Evolutionary conservation across 2,888 invertebrate species (phyloP).

Genomic region (Ectemnius lituratus): DNA sequence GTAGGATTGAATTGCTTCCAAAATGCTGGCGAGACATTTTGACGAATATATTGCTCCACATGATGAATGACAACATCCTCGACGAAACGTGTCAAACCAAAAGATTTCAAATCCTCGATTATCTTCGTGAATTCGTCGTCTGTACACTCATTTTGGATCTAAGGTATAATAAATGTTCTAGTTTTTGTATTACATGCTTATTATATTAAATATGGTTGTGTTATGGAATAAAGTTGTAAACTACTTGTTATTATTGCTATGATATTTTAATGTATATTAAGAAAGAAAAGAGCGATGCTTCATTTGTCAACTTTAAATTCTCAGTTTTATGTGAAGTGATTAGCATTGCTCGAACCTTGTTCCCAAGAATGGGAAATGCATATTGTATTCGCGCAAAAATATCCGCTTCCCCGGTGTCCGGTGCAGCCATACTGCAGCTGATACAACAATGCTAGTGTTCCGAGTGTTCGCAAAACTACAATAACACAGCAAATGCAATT

Average conservation of each 20-base stretch:
- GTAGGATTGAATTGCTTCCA: constrained; percentile 83
- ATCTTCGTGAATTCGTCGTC: constrained; percentile 75
- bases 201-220: constrained; percentile 19
- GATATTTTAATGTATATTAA: not conserved
- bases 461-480: no score
- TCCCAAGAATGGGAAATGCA: constrained; percentile 69
- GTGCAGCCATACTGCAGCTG: constrained; percentile 30
- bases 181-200: constrained; percentile 31
- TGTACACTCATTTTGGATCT: constrained; percentile 64
- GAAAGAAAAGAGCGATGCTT: not conserved
- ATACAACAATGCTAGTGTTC: no score
- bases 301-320: not conserved
- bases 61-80: constrained; percentile 77
- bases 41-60: constrained; percentile 82
- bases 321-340: not conserved
- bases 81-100: constrained; percentile 71
- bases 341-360: constrained; percentile 53
- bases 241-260: not conserved
- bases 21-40: constrained; percentile 82
- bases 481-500: no score
- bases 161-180: constrained; percentile 25
- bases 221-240: not conserved
- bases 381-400: constrained; percentile 49
- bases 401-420: constrained; percentile 5
- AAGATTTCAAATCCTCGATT: constrained; percentile 68